Conservation (phyloP, 2,888 invertebrate genomes). For the Leptopterna dolabrata region DNA sequence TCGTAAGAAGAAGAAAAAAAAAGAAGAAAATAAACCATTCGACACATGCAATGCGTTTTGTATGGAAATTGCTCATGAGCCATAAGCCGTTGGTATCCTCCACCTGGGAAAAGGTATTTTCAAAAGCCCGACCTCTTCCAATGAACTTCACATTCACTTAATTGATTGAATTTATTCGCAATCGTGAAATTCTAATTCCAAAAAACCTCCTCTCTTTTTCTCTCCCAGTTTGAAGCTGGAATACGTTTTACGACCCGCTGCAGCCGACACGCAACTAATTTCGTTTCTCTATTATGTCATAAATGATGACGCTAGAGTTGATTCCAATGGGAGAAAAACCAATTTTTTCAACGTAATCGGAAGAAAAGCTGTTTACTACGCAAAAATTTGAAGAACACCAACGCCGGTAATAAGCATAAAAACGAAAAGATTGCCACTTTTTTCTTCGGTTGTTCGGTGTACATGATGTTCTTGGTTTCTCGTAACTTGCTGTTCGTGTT, state of each 20-base stretch:
- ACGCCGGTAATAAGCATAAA: not conserved
- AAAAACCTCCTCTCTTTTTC: not conserved
- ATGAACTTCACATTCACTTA: not conserved
- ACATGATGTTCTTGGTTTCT: not conserved
- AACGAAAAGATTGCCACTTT: not conserved
- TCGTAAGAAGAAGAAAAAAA: no score
- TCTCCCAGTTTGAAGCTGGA: not conserved
- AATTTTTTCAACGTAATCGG: not conserved
- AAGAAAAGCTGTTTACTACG: constrained; percentile 6
- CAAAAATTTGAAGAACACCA: not conserved
- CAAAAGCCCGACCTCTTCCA: constrained; percentile 3
- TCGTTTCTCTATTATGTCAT: not conserved
- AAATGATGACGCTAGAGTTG: not conserved
- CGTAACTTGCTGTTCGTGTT: not conserved
- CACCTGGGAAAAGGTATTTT: not conserved
- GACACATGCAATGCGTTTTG: not conserved
- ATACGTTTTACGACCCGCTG: not conserved
- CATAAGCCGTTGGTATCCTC: not conserved
- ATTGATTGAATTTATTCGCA: constrained; percentile 7
- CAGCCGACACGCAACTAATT: not conserved
- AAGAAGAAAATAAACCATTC: no score
- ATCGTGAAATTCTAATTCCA: not conserved
- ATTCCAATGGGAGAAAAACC: not conserved
- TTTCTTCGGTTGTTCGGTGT: not conserved
- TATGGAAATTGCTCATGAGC: constrained; percentile 3